Evolutionary conservation across 2,113 vertebrate genomes (phyloP), one percentile per base, ranked within the genome.

Genomic region (Caracal caracal): DNA sequence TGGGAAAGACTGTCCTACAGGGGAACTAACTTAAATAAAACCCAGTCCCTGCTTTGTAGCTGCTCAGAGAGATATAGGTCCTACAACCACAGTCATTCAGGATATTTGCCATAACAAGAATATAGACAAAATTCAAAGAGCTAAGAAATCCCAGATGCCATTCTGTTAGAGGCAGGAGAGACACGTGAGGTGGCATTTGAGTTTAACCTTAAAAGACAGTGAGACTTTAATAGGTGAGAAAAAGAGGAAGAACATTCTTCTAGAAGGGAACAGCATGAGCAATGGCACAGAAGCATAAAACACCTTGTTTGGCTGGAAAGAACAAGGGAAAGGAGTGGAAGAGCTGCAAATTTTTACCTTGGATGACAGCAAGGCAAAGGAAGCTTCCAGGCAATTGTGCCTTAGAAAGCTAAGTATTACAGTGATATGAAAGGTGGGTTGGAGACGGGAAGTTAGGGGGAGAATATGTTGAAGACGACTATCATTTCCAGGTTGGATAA

Each of bases 81-180:
- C 5, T 75, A 56, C 17, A 78, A 93, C 13, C 28, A 65, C 20
- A 37, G 9, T 81, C 66, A 94, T 56, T 37, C 35, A 30, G 73
- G 56, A 24, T 61, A 70, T 66, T 71, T 80, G 3, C 37, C 65
- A 37, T 95, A 59, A 53, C 5, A 71, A 3, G 30, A 68, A 40
- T 63, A 68, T 5, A 90, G 70, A 89, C 22, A 47, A 71, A 95
- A 88, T 63, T 85, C 33, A 86, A 94, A 75, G 15, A 93, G 20
- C 13, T 63, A 19, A n/a, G 33, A 49, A 66, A 93, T 59, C 51
- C 75, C 76, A 66, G 40, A 17, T 88, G 63, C 47, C 76, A 59
- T 68, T 87, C 63, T 61, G n/a, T 88, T 79, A 66, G 53, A 70
- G 17, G 15, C 9, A 70, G 17, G 78, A 91, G 88, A 89, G 56